Conservation (phyloP, 2,888 invertebrate species). For the Trichopoda pennipes region DNA sequence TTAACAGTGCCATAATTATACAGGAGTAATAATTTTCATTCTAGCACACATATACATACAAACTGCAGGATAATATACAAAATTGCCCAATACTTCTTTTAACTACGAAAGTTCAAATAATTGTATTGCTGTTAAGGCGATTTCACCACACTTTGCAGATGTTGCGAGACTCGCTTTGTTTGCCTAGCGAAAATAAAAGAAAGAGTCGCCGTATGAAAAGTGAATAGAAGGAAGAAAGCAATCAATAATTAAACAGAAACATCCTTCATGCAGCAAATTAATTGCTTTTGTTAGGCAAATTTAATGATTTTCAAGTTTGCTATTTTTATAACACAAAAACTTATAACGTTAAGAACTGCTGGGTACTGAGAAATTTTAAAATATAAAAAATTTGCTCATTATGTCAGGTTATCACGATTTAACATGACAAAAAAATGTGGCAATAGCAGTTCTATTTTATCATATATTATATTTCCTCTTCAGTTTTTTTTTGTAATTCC, state of each 20-base stretch:
- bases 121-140: too few species aligned
- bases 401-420: neutral
- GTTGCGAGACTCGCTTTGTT: too few species aligned
- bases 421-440: neutral
- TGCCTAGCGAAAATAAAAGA: too few species aligned
- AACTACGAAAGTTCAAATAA: neutral
- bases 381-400: neutral
- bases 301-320: too few species aligned
- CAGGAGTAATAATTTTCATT: neutral
- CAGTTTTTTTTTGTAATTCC: neutral
- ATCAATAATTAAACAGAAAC: too few species aligned
- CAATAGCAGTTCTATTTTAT: neutral
- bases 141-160: too few species aligned
- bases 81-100: neutral
- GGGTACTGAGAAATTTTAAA: neutral
- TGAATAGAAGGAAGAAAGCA: too few species aligned
- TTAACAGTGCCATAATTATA: slow-evolving; percentile 34
- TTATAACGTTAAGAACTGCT: neutral
- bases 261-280: too few species aligned
- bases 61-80: neutral
- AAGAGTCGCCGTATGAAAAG: too few species aligned
- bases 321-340: too few species aligned
- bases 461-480: slow-evolving; percentile 1
- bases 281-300: too few species aligned
- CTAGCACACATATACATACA: too few species aligned